Base-by-base conservation (phyloP, 1,140 invertebrate species). In the Heliconius nattereri region DNA sequence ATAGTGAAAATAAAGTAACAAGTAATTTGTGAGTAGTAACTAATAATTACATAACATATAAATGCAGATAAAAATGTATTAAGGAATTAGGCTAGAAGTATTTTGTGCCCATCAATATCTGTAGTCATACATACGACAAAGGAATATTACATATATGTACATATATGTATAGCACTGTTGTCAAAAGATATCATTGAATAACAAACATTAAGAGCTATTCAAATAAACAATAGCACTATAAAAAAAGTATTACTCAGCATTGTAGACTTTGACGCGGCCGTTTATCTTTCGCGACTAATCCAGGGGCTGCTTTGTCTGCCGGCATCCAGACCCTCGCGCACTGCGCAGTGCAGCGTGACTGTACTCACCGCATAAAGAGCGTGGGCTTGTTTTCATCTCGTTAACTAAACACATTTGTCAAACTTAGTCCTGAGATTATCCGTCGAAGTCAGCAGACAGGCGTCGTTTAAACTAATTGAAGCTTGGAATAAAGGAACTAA, bases 371-470 rank as follows among this genome's bases (percentile, higher is more conserved):
- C 45, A 73, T 71, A 76, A 81, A 78, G 78, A 35, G 71, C 49
- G 78, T 81, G 72, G 77, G 78, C 70, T 79, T 75, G 78, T 85
- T 78, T 71, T 71, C 45, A 37, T 29, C 73, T 45, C 79, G 23
- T 37, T 26, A 45, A 76, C 16, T 52, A 23, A 66, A 76, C 54
- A 7, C 11, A 77, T 77, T 29, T 52, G 75, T 80, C 79, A 77
- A 73, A 76, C 37, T 77, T 49, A 70, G 66, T 80, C 79, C 75
- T 23, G 76, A 81, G 85, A 84, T 85, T 83, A 84, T 75, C 81
- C 76, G 79, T 82, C 76, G 82, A 81, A 78, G 78, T 60, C 71
- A 78, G 75, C 37, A 57, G 71, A 74, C 37, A 57, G 71, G 70
- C 73, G 75, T 75, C 45, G 71, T 81, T 81, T 32, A 81, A 71